Evolutionary conservation across 1,140 invertebrate genomes (phyloP), one percentile per base, ranked within the genome.

Genomic region (Alviniconcha marisindica): DNA sequence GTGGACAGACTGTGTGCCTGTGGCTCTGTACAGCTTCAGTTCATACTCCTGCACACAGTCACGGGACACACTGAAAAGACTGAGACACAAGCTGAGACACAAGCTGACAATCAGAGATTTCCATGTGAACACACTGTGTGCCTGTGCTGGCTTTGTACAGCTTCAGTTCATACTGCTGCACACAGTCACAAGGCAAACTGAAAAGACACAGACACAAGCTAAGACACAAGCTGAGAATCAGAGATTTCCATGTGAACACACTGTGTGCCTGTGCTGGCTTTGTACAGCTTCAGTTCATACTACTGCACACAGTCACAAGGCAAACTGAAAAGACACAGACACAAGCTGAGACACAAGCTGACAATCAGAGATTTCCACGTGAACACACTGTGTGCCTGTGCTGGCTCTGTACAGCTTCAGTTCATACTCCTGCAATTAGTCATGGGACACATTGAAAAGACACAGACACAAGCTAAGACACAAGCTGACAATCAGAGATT

Each of bases 131-230:
- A 36, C 85, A 85, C 38, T 96, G 96, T 28, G 96, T 96, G 7
- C 97, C 97, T 74, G 96, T 97, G n/a, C 93, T 99, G 33, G 99
- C 96, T 91, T 98, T 94, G 93, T 99, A 99, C 78, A 99, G 92
- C 48, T 97, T 95, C 33, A 95, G 96, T 81, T 96, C 95, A 92
- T 97, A 97, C 71, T 96, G 96, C 96, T 97, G 87, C 48, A 85
- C 87, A 28, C 77, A 56, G 66, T 24, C 42, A 44, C 69, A 10
- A 15, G 60, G 36, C 15, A 79, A 18, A 74, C 14, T n/a, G 21
- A 74, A 42, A 14, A 40, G n/a, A 4, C 38, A n/a, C 1, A 76
- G 33, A 28, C 5, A 40, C 40, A n/a, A n/a, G 0, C 40, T 38
- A 7, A 5, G 38, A 60, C n/a, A 79, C 2, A 56, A 51, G 40